Base-by-base conservation (phyloP, 2,797 vertebrate species). In the Thaleichthys pacificus region DNA sequence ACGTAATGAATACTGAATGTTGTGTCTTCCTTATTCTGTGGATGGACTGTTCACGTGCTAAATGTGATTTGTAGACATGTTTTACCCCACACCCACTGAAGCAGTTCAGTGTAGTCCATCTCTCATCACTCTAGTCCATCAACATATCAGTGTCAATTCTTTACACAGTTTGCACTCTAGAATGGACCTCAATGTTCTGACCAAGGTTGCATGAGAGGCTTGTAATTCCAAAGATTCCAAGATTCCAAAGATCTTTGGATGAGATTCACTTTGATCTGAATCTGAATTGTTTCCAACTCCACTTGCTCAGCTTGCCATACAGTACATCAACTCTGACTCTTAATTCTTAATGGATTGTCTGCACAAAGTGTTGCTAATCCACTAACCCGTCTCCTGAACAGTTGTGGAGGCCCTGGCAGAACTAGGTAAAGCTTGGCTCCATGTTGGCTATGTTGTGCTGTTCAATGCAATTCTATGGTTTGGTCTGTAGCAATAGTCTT, bases 301-400 rank as follows among this genome's bases (percentile, higher is more conserved):
- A 22, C n/a, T 17, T 21, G 32, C 38, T 38, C 19, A 14, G 4
- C 12, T 21, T 58, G 19, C 7, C 19, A 60, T 21, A 60, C n/a
- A 60, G 57, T 60, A 60, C 19, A 21, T 35, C 0, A 35, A 35
- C 32, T 35, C 32, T 35, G 32, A 24, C 9, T 8, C 6, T 65
- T 69, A 1, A 73, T 26, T 24, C 9, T 15, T 56, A 17, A 21
- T 17, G 11, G n/a, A 21, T 26, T 32, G 5, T 65, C 7, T n/a
- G 62, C 62, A 38, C 38, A 68, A 66, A 58, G 17, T 78, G 66
- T 66, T 74, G 82, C 82, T 84, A 85, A 87, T 84, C 85, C 79
- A 79, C 77, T 89, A 88, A 91, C 87, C 74, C 32, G 75, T 83
- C 74, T 84, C 88, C 72, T 84, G 75, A 86, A 81, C 24, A 80